These are phyloP conservation scores for Malachius bipustulatus DNA, from an alignment of 2,888 invertebrate species.

Conservation along the genomic window DNA sequence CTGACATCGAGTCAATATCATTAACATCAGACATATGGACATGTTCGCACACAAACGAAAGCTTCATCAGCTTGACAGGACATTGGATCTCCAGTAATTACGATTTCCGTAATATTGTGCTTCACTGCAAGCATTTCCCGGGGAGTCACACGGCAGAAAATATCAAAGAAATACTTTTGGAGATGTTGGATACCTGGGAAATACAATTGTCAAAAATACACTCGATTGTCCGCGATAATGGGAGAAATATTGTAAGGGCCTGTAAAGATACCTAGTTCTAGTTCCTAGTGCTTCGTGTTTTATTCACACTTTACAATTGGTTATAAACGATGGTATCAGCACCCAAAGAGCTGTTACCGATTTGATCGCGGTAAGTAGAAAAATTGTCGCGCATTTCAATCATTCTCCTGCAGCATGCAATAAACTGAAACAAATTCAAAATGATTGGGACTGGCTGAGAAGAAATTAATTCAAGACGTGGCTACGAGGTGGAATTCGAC, in stretches of 20 bases:
- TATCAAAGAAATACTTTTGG: conserved; percentile 6
- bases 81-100: conserved; percentile 7
- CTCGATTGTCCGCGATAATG: conserved; percentile 8
- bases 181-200: conserved; percentile 8
- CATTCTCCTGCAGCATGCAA: conserved; percentile 15
- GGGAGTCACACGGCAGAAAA: conserved; percentile 5
- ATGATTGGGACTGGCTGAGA: conserved; percentile 16
- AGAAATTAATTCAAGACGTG: conserved; percentile 13
- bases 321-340: not conserved
- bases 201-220: not conserved
- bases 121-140: conserved; percentile 8
- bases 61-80: conserved; percentile 8
- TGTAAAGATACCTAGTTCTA: conserved; percentile 7
- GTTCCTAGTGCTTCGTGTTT: conserved; percentile 9
- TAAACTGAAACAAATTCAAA: conserved; percentile 16
- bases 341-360: not conserved
- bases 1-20: not conserved
- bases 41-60: conserved; percentile 8
- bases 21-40: conserved; percentile 8
- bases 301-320: conserved; percentile 9
- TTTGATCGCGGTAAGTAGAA: conserved; percentile 12
- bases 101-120: conserved; percentile 6
- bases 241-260: conserved; percentile 7
- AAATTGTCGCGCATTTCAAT: conserved; percentile 23
- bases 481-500: conserved; percentile 9